A percentile compares a stretch with the other conserved stretches of the same genome.
phyloP scores from a whole-genome alignment of 2,888 invertebrate genomes.

The Arrhopalites spinosus region DNA sequence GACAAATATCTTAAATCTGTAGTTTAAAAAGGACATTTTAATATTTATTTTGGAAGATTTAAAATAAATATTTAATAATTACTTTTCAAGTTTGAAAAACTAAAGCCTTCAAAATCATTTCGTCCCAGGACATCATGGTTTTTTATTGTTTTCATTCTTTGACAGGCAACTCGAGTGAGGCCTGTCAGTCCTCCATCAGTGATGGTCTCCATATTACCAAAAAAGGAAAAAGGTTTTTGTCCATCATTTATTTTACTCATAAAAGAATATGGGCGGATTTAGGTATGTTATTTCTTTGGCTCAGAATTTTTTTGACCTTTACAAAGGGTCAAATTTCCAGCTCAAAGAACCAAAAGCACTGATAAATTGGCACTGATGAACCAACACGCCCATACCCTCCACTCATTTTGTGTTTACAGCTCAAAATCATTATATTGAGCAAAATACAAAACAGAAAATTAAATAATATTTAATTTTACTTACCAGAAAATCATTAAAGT shows the following conservation, averaged over 20 bases:
- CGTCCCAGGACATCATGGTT: background rate
- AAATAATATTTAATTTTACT: too few relatives aligned
- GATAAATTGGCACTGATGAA: background rate
- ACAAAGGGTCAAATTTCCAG: too few relatives aligned
- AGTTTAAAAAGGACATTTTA: too few relatives aligned
- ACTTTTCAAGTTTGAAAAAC: conserved; percentile 37
- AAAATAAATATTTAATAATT: too few relatives aligned
- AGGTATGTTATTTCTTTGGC: too few relatives aligned
- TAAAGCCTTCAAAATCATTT: conserved; percentile 18
- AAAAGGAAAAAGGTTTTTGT: too few relatives aligned
- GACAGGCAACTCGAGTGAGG: background rate
- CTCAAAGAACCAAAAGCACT: background rate
- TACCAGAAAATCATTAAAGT: conserved; percentile 39
- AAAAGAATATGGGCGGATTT: too few relatives aligned
- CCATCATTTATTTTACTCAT: too few relatives aligned
- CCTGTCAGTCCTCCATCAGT: conserved; percentile 48
- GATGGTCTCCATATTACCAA: conserved; percentile 41
- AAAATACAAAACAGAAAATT: too few relatives aligned
- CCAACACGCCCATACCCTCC: conserved; percentile 45
- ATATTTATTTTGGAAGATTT: too few relatives aligned
- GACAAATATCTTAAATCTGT: conserved; percentile 34
- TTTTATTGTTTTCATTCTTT: background rate
- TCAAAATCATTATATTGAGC: too few relatives aligned
- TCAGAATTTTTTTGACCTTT: too few relatives aligned
- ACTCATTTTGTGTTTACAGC: conserved; percentile 44